phyloP scores from a whole-genome alignment of 1,140 invertebrate genomes.

The Cyclina sinensis region DNA sequence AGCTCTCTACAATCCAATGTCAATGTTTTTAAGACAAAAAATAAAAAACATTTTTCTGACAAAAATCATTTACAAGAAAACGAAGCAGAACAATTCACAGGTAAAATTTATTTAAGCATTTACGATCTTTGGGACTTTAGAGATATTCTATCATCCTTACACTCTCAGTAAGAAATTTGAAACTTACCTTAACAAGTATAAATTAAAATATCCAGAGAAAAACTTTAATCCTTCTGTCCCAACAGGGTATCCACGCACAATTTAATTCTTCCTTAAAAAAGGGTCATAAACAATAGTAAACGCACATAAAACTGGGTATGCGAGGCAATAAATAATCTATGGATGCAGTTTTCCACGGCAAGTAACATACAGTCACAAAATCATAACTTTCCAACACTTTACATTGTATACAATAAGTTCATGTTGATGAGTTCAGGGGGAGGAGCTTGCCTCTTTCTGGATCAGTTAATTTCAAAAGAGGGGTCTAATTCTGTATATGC shows the following conservation, averaged over 20 bases:
- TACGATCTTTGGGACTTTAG: too few relatives aligned
- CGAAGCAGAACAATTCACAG: too few relatives aligned
- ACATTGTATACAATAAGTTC: conserved; percentile 51
- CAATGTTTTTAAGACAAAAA: too few relatives aligned
- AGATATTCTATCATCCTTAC: too few relatives aligned
- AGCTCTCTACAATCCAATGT: too few relatives aligned
- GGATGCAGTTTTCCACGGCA: conserved; percentile 40
- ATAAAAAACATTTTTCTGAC: too few relatives aligned
- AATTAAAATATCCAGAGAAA: conserved; percentile 36
- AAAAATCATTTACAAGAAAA: too few relatives aligned
- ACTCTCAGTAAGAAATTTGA: neutral
- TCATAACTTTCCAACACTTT: conserved; percentile 57
- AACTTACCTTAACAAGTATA: conserved; percentile 38
- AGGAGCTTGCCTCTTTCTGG: conserved; percentile 59
- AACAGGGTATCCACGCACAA: conserved; percentile 1
- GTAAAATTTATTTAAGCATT: too few relatives aligned
- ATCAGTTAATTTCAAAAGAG: neutral
- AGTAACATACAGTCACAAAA: conserved; percentile 58
- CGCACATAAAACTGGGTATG: conserved; percentile 60
- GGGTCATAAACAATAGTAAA: conserved; percentile 64
- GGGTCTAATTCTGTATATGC: neutral
- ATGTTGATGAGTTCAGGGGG: conserved; percentile 46
- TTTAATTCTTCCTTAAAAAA: conserved; percentile 51
- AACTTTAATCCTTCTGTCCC: conserved; percentile 32
- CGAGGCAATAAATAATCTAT: conserved; percentile 55